Evolutionary conservation across 2,888 invertebrate species (phyloP), one percentile per base, ranked within the genome.

Genomic region (Acleris literana): DNA sequence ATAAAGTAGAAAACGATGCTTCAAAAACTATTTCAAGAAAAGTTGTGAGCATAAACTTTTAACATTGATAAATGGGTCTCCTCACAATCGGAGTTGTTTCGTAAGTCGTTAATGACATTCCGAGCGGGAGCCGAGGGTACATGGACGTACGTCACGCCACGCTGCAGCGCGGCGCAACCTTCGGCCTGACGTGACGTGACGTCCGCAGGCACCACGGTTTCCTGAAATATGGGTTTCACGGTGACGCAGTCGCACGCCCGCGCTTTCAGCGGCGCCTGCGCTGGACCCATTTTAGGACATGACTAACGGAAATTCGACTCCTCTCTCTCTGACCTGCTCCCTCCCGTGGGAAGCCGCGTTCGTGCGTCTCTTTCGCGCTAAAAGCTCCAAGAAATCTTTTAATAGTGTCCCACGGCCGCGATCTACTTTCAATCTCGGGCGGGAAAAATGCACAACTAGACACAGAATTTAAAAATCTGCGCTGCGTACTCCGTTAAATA

Each of bases 261-360:
- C 91, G 90, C 92, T 88, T 90, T 90, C 90, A 89, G 90, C 92
- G 90, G 92, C 90, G 93, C 94, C 93, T 90, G 90, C 86, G 90
- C 87, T 93, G 93, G 90, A 90, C 93, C 95, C 95, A 94, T 95
- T 94, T 95, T 95, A 94, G 95, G 95, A 94, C 94, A 94, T 94
- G 93, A 94, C 93, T 93, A 93, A 93, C 92, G 93, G 94, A 94
- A 95, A 95, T 94, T 93, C 92, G 94, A 94, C 90, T 90, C 92
- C 92, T 88, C 90, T 88, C 88, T 85, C 85, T 89, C 88, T 82
- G 85, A 77, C 87, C 86, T 85, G 91, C 85, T 92, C 92, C 74
- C 89, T 89, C 92, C 84, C 87, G 87, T 83, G 86, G 86, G 88
- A 85, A 77, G 83, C 78, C 80, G 72, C 75, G 80, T 88, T 75